Base-by-base conservation (phyloP, 2,888 invertebrate genomes). In the Scaptomyza caliginosa region DNA sequence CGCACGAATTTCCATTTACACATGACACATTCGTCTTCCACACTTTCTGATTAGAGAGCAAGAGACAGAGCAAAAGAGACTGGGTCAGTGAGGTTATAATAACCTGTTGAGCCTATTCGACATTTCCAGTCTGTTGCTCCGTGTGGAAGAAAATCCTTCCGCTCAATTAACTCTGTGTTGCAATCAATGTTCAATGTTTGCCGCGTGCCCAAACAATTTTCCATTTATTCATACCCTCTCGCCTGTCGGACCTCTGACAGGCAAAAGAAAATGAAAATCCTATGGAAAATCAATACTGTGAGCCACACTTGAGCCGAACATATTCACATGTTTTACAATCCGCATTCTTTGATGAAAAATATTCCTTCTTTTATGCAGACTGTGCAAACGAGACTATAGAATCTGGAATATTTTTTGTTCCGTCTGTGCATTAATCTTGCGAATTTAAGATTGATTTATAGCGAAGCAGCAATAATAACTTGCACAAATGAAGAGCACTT, bases 111-210 rank as follows among this genome's bases (percentile, higher is more conserved):
- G 48, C 40, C 45, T 32, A 8, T 46, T 24, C 36, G 36, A 50
- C 17, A 66, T 43, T 64, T 69, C 43, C 64, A 58, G 48, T 30
- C 30, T 63, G 46, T 39, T 74, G 64, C 21, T 11, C 54, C 39
- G 46, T 10, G 16, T 26, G 26, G 2, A n/a, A 5, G 5, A 58
- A 48, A 49, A 46, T 46, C 54, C 45, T 81, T 86, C 49, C 73
- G 54, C 69, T 84, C 87, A 86, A 86, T 84, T 86, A 84, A 73
- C 40, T 68, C 73, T 39, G 38, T 63, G 57, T 64, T 70, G 56
- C 65, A 75, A 63, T 84, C 82, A 69, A 72, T 70, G 51, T 67
- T 49, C 42, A 55, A 45, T 24, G 39, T 50, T 46, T 59, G 46
- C 32, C 51, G 19, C 62, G 43, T 49, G 36, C 62, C 55, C 42